Base-by-base conservation (phyloP, 2,113 vertebrate species). In the Lichenostomus cassidix region DNA sequence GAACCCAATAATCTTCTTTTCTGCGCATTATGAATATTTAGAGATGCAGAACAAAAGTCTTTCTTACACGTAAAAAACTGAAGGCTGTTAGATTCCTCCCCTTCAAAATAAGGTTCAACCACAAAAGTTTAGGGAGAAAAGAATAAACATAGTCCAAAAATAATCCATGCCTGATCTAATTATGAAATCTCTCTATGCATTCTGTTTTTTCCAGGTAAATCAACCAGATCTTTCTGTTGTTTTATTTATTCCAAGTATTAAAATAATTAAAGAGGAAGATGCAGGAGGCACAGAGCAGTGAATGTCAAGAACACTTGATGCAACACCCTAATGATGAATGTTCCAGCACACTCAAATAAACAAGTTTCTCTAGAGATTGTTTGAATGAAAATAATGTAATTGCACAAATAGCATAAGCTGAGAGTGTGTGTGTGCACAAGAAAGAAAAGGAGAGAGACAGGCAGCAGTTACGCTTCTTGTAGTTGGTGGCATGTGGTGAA, bases 381-480 rank as follows among this genome's bases (percentile, higher is more conserved):
- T 94, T 97, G 93, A 94, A 94, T 94, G 84, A 95, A 96, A 97
- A 96, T 91, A 96, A 97, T 68, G 55, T 96, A 97, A 97, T 97
- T 94, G 81, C 92, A 96, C 93, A 95, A 96, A 95, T 39, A 92
- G 83, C 71, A 60, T 60, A 86, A 96, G 37, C 71, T 69, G 47
- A 56, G 59, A 13, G 75, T 77, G 42, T 63, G 35, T 21, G 33
- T 92, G 56, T 65, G 77, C 39, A 83, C 75, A 79, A 75, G 49
- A 76, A 92, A 81, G 55, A 87, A 83, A 83, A 81, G 31, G 49
- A 81, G 27, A 73, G 77, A 95, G 56, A 94, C 64, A 91, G 71
- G 81, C n/a, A 39, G 90, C 64, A 95, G 78, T 95, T 95, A 59
- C 56, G 81, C 83, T 89, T 86, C 95, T 92, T 81, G 90, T 93